Evolutionary conservation across 2,797 vertebrate genomes (phyloP).

Genomic region (Cheirogaleus major): DNA sequence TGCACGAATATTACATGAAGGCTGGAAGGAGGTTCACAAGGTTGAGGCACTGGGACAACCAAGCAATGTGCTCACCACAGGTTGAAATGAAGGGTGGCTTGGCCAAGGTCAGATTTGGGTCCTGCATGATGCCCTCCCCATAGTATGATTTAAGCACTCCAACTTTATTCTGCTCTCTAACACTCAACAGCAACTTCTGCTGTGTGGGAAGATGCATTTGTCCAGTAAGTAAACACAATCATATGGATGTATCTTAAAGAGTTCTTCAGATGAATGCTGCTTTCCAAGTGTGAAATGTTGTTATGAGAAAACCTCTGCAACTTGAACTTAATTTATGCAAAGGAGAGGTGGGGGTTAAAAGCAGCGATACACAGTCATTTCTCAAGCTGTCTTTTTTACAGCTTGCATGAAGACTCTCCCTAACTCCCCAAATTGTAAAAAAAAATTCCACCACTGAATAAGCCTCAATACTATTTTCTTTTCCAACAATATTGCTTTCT

Average conservation of each 20-base stretch:
- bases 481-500: background rate
- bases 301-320: constrained; percentile 61
- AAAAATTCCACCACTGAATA: background rate
- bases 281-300: constrained; percentile 62
- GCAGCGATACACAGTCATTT: constrained; percentile 40
- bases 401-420: constrained; percentile 51
- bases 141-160: background rate
- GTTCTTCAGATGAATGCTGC: constrained; percentile 60
- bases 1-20: background rate
- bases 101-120: background rate
- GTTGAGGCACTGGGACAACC: background rate
- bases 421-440: background rate
- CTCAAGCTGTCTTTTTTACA: constrained; percentile 32
- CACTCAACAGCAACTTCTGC: background rate
- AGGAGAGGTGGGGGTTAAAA: constrained; percentile 45
- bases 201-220: constrained; percentile 56
- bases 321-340: constrained; percentile 72
- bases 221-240: constrained; percentile 55
- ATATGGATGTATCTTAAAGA: constrained; percentile 47
- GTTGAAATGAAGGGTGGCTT: background rate
- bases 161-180: background rate
- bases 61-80: background rate
- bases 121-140: background rate
- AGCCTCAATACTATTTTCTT: constrained; percentile 57
- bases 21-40: background rate